phyloP scores from a whole-genome alignment of 2,888 invertebrate species.

The Idaea dimidiata region DNA sequence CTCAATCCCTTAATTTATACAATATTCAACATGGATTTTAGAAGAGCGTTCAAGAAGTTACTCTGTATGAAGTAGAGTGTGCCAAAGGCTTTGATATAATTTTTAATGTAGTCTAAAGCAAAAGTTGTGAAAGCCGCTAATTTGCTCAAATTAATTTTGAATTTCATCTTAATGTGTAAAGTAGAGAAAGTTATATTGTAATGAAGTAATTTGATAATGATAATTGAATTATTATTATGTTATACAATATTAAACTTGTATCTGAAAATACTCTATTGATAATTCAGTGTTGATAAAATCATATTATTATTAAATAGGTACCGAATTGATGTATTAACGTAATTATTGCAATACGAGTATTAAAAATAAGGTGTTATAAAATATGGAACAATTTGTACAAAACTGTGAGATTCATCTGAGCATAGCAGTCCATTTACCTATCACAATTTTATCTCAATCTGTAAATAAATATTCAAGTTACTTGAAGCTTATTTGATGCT shows the following conservation, averaged over 20 bases:
- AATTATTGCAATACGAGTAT: constrained; percentile 28
- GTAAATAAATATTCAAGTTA: constrained; percentile 41
- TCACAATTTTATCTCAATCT: constrained; percentile 36
- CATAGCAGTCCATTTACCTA: constrained; percentile 49
- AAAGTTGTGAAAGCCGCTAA: constrained; percentile 48
- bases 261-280: constrained; percentile 20
- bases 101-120: constrained; percentile 42
- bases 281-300: constrained; percentile 11
- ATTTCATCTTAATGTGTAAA: constrained; percentile 37
- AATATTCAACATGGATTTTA: constrained; percentile 96
- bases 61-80: constrained; percentile 62
- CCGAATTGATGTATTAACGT: constrained; percentile 17
- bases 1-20: constrained; percentile 97
- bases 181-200: constrained; percentile 7
- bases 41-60: constrained; percentile 92
- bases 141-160: constrained; percentile 67
- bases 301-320: constrained; percentile 18
- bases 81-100: constrained; percentile 51
- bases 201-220: constrained; percentile 6
- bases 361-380: constrained; percentile 15
- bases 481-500: constrained; percentile 45
- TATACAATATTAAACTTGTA: constrained; percentile 14
- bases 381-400: constrained; percentile 31
- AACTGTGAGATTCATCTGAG: constrained; percentile 52
- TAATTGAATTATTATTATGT: constrained; percentile 8